phyloP scores from a whole-genome alignment of 2,113 vertebrate species.

The Cololabis saira region DNA sequence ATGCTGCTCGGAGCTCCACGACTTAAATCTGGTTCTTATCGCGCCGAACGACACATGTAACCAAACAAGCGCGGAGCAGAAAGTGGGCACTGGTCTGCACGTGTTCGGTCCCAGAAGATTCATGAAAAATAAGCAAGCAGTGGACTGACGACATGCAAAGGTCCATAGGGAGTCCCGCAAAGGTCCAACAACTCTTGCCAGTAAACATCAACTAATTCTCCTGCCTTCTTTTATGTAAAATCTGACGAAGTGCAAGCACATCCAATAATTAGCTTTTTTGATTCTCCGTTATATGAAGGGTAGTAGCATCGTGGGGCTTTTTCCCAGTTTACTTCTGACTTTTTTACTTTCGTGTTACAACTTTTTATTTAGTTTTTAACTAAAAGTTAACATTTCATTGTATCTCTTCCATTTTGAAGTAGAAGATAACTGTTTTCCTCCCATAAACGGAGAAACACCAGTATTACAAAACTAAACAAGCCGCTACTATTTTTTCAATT shows the following conservation, averaged over 20 bases:
- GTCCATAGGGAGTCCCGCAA: slow-evolving; percentile 60
- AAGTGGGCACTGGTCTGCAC: slow-evolving; percentile 74
- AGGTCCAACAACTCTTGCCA: slow-evolving; percentile 47
- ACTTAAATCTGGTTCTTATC: slow-evolving; percentile 86
- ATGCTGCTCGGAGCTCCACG: slow-evolving; percentile 65
- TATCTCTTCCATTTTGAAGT: no score
- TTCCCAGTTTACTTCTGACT: no score
- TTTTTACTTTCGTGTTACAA: no score
- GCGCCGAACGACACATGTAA: slow-evolving; percentile 80
- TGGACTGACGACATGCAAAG: slow-evolving; percentile 77
- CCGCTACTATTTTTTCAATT: no score
- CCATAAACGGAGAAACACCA: no score
- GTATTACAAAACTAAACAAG: no score
- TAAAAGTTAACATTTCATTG: no score
- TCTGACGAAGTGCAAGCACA: not conserved
- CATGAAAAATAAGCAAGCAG: slow-evolving; percentile 87
- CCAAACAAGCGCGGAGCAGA: slow-evolving; percentile 77
- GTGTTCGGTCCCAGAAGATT: slow-evolving; percentile 82
- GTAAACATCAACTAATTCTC: slow-evolving; percentile 45
- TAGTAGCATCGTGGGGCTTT: no score
- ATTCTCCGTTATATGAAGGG: not conserved
- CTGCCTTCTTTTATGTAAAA: slow-evolving; percentile 13
- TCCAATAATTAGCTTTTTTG: not conserved
- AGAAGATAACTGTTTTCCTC: no score
- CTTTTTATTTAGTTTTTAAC: no score